Evolutionary conservation across 2,888 invertebrate genomes (phyloP).

Genomic region (Esperia sulphurella): DNA sequence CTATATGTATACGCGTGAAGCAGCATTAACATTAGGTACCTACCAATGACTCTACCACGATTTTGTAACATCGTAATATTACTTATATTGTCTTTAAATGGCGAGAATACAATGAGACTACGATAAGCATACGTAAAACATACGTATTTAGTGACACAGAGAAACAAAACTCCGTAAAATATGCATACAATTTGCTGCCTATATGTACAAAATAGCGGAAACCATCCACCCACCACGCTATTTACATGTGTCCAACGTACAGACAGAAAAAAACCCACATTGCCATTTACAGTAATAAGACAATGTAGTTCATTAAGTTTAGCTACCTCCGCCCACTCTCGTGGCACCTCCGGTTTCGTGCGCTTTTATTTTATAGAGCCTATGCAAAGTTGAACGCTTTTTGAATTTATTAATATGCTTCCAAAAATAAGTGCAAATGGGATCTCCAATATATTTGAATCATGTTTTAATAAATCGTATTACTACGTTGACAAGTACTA

Average conservation of each 20-base stretch:
- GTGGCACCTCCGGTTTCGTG: slow-evolving; percentile 29
- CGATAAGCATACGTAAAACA: not conserved
- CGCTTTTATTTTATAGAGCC: slow-evolving; percentile 28
- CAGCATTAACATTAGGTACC: no score
- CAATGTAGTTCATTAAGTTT: slow-evolving; percentile 70
- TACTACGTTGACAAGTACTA: no score
- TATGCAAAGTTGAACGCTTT: slow-evolving; percentile 7
- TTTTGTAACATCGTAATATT: no score
- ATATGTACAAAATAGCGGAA: slow-evolving; percentile 45
- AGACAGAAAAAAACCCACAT: slow-evolving; percentile 49
- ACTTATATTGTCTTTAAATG: not conserved
- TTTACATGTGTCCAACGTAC: slow-evolving; percentile 56
- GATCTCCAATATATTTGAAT: not conserved
- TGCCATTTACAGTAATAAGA: slow-evolving; percentile 71
- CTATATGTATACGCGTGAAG: no score
- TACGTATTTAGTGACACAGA: not conserved
- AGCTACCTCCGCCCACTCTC: slow-evolving; percentile 54
- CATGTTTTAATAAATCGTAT: not conserved
- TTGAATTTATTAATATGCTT: slow-evolving; percentile 1
- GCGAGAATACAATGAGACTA: not conserved
- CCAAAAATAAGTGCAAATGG: not conserved
- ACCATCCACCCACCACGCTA: slow-evolving; percentile 54
- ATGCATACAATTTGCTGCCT: slow-evolving; percentile 21
- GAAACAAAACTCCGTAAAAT: slow-evolving; percentile 17
- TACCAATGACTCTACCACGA: no score